Evolutionary conservation across 2,888 invertebrate species (phyloP).

Genomic region (Tridacna crocea): DNA sequence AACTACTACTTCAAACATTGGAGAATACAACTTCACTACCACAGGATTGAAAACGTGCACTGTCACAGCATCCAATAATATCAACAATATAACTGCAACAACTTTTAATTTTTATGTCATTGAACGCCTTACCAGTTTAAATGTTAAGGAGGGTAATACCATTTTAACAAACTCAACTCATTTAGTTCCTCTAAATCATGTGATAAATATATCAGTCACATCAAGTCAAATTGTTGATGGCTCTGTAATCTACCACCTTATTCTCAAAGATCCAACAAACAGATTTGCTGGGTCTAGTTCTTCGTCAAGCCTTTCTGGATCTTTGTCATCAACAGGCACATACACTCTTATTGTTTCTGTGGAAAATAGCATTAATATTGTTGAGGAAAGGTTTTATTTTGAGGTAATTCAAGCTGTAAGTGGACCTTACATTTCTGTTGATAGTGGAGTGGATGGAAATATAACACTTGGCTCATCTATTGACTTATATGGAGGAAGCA

Average conservation of each 20-base stretch:
- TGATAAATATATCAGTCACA: conserved; percentile 14
- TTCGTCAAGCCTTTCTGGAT: background rate
- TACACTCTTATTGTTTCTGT: conserved; percentile 53
- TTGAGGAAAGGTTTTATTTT: conserved; percentile 34
- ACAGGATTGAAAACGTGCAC: conserved; percentile 42
- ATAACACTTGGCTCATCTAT: conserved; percentile 35
- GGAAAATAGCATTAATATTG: conserved; percentile 51
- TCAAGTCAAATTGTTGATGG: conserved; percentile 31
- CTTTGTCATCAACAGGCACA: conserved; percentile 13
- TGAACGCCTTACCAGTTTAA: conserved; percentile 44
- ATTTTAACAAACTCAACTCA: conserved; percentile 17
- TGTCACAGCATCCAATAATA: conserved; percentile 49
- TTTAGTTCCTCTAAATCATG: conserved; percentile 22
- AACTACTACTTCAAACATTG: conserved; percentile 8
- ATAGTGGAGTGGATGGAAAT: conserved; percentile 41
- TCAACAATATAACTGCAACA: conserved; percentile 36
- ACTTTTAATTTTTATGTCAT: conserved; percentile 59
- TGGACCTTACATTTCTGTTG: conserved; percentile 44
- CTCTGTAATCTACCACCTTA: conserved; percentile 29
- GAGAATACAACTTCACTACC: conserved; percentile 29
- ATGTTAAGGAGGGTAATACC: conserved; percentile 45
- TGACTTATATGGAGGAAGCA: conserved; percentile 42
- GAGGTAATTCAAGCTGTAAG: conserved; percentile 56
- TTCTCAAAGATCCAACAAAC: conserved; percentile 17
- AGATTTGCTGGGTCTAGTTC: background rate